A percentile compares a stretch with the other conserved stretches of the same genome.
phyloP scores from a whole-genome alignment of 1,140 invertebrate genomes.

The Vollenhovia emeryi region DNA sequence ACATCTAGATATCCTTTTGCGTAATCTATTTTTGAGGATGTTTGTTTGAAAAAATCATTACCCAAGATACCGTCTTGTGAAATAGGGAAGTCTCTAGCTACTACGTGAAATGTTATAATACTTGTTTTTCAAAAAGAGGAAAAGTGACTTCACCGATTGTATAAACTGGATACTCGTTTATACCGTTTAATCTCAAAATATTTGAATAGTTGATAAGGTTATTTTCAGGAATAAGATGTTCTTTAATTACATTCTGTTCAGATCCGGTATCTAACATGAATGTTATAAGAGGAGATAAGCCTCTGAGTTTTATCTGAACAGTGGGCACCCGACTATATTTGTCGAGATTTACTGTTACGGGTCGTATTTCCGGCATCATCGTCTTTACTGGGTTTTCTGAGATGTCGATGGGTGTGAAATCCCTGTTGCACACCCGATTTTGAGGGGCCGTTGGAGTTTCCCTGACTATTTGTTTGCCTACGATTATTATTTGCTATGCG shows the following conservation, averaged over 20 bases:
- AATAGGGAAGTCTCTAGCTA: background rate
- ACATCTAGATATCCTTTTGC: background rate
- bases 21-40: background rate
- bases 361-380: background rate
- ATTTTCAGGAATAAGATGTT: background rate
- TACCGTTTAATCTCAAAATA: background rate
- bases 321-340: background rate
- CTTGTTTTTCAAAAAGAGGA: background rate
- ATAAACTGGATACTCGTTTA: background rate
- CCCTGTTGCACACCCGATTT: background rate
- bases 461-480: background rate
- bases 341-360: background rate
- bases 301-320: background rate
- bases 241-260: background rate
- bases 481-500: background rate
- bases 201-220: background rate
- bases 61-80: background rate
- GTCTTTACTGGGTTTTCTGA: background rate
- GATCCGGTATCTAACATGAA: background rate
- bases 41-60: background rate
- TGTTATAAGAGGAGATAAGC: too few species aligned
- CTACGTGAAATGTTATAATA: background rate
- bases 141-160: background rate
- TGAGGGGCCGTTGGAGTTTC: background rate
- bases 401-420: too few species aligned